Conservation (phyloP, 2,797 vertebrate genomes). For the Melopsittacus undulatus region DNA sequence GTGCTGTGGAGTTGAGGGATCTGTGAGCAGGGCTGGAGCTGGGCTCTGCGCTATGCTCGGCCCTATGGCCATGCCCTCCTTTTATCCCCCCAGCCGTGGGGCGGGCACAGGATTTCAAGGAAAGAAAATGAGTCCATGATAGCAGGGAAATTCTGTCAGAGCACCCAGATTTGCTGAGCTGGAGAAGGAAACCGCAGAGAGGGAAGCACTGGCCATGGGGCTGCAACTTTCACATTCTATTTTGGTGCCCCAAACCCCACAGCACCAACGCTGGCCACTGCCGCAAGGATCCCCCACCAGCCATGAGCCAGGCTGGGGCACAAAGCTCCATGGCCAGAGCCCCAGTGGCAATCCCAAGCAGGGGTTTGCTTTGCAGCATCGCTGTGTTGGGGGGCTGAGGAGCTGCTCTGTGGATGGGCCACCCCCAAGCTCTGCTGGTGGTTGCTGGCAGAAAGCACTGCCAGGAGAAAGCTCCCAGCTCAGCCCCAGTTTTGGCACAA, state of each 20-base stretch:
- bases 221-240: background rate
- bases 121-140: background rate
- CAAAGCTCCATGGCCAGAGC: background rate
- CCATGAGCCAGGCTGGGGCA: background rate
- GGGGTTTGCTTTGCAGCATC: background rate
- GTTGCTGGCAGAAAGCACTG: background rate
- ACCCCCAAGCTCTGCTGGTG: fast-evolving
- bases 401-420: background rate
- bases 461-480: fast-evolving
- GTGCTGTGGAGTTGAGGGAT: background rate
- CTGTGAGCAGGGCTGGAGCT: background rate
- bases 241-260: background rate
- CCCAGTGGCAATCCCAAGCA: background rate
- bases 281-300: background rate
- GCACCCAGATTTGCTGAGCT: background rate
- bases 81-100: background rate
- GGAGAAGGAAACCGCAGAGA: background rate
- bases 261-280: background rate
- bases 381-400: fast-evolving
- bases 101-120: background rate
- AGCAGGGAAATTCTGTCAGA: background rate
- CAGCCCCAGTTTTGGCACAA: background rate
- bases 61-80: background rate
- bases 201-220: background rate
- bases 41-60: background rate